These are phyloP conservation scores for Cinclus mexicanus DNA, from an alignment of 2,113 vertebrate genomes.

Conservation along the genomic window DNA sequence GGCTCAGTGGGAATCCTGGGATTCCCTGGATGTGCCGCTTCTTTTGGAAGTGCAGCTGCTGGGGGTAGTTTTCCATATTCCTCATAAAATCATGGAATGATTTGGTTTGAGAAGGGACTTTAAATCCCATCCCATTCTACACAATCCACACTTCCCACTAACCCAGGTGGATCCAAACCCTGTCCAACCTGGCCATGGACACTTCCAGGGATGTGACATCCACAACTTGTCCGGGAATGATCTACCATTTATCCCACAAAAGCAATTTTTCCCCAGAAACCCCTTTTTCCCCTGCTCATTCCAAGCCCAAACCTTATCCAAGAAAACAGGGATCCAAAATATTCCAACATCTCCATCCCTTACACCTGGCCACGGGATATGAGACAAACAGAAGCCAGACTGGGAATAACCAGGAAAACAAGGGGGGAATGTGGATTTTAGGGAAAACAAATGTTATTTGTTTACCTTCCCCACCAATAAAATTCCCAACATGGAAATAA, in stretches of 20 bases:
- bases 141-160: background rate
- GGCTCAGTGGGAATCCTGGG: fast-evolving
- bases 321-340: background rate
- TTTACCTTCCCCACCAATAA: slow-evolving; percentile 52
- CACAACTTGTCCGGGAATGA: background rate
- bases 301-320: background rate
- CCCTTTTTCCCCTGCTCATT: fast-evolving
- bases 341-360: background rate
- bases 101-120: too few relatives aligned
- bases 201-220: background rate
- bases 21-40: background rate
- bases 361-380: background rate
- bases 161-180: background rate
- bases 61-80: background rate
- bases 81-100: background rate
- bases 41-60: background rate
- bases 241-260: background rate
- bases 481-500: slow-evolving; percentile 58
- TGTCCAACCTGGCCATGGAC: background rate
- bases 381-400: slow-evolving; percentile 36
- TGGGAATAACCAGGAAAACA: background rate
- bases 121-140: background rate
- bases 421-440: background rate
- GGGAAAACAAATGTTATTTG: slow-evolving; percentile 35
- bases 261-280: fast-evolving